Conservation (phyloP, 2,797 vertebrate species). For the Micropoecilia bifurca region DNA sequence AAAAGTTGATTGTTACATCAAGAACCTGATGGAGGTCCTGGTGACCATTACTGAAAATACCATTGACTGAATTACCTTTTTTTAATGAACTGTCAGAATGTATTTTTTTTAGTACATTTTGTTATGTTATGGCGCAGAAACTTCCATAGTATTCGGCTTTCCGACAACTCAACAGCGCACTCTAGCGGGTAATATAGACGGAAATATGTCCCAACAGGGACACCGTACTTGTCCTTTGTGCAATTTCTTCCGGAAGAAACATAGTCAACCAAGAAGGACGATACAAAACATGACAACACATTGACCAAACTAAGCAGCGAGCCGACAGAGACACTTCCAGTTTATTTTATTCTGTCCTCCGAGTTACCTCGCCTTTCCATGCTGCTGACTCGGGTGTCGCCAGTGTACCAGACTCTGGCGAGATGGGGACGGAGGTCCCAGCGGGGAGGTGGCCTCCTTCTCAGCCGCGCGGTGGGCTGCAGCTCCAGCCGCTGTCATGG, state of each 20-base stretch:
- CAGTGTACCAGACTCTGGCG: slow-evolving; percentile 52
- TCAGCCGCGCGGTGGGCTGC: slow-evolving; percentile 54
- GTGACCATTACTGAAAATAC: not conserved
- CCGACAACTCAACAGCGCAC: slow-evolving; percentile 5
- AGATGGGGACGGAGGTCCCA: slow-evolving; percentile 67
- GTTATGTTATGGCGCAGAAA: not conserved
- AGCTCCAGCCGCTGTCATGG: slow-evolving; percentile 53
- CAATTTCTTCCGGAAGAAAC: slow-evolving; percentile 67
- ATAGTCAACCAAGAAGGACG: slow-evolving; percentile 22
- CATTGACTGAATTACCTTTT: not conserved
- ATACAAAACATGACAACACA: slow-evolving; percentile 1
- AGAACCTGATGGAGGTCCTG: not conserved
- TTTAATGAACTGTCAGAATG: not conserved
- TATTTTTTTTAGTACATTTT: not conserved
- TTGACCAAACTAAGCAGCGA: rapidly evolving
- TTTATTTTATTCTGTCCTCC: not conserved
- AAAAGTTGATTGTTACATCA: not conserved
- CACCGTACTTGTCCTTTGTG: slow-evolving; percentile 64
- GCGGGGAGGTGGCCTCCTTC: slow-evolving; percentile 58
- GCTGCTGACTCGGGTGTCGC: slow-evolving; percentile 75
- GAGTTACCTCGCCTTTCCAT: slow-evolving; percentile 55
- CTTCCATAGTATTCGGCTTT: not conserved
- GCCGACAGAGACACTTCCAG: not conserved
- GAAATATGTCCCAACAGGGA: slow-evolving; percentile 3
- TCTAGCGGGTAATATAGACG: not conserved